These are phyloP conservation scores for Caligus rogercresseyi DNA, from an alignment of 1,140 invertebrate genomes.

Conservation along the genomic window DNA sequence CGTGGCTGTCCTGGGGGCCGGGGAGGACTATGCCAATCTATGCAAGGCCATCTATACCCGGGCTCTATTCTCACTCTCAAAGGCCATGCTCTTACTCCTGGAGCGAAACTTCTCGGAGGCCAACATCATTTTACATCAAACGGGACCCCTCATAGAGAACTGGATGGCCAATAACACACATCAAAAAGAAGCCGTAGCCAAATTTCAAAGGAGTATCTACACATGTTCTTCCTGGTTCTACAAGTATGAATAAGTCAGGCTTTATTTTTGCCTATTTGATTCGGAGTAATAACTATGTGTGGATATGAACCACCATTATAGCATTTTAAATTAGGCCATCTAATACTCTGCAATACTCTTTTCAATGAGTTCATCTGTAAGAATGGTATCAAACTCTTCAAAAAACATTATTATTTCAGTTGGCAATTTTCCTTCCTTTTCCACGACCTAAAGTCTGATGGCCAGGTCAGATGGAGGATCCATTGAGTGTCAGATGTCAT, in stretches of 20 bases:
- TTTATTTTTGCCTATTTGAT: too few relatives aligned
- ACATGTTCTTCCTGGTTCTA: slow-evolving; percentile 86
- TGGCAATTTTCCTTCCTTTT: too few relatives aligned
- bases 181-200: slow-evolving; percentile 58
- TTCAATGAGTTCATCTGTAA: not conserved
- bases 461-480: too few relatives aligned
- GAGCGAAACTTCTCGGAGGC: slow-evolving; percentile 81
- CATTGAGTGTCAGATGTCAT: too few relatives aligned
- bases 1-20: slow-evolving; percentile 68
- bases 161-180: slow-evolving; percentile 61
- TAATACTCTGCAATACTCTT: too few relatives aligned
- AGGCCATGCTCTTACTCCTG: slow-evolving; percentile 82
- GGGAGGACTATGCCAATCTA: slow-evolving; percentile 82
- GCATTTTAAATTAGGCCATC: too few relatives aligned
- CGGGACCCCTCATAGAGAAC: slow-evolving; percentile 66
- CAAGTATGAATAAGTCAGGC: slow-evolving; percentile 48
- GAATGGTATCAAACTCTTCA: too few relatives aligned
- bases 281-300: too few relatives aligned
- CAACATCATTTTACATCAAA: slow-evolving; percentile 60
- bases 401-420: too few relatives aligned
- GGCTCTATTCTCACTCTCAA: slow-evolving; percentile 78
- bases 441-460: too few relatives aligned
- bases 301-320: too few relatives aligned
- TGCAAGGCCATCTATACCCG: slow-evolving; percentile 75
- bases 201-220: slow-evolving; percentile 34